Evolutionary conservation across 2,888 invertebrate genomes (phyloP).

Genomic region (Ecliptopera silaceata): DNA sequence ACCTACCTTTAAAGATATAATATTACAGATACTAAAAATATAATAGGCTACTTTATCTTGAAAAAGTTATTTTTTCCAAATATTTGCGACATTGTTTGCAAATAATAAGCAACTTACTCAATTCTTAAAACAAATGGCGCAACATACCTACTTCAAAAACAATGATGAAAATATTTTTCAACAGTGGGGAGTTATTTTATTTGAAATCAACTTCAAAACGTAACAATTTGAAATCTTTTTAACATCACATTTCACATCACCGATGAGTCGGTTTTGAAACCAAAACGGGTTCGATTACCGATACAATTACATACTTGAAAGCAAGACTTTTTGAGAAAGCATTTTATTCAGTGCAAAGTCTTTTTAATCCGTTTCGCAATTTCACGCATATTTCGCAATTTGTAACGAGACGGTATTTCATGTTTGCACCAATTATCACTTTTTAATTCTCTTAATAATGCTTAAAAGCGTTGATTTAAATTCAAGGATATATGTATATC

Average conservation of each 20-base stretch:
- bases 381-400: slow-evolving; percentile 28
- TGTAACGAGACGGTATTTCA: slow-evolving; percentile 17
- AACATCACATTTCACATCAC: slow-evolving; percentile 20
- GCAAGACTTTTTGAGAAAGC: slow-evolving; percentile 34
- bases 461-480: slow-evolving; percentile 4
- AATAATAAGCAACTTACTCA: not conserved
- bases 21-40: too few relatives aligned
- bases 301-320: slow-evolving; percentile 29
- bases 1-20: too few relatives aligned
- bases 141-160: not conserved
- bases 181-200: not conserved
- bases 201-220: not conserved
- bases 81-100: not conserved
- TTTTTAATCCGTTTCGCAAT: slow-evolving; percentile 27
- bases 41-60: not conserved
- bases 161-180: not conserved
- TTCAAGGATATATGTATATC: slow-evolving; percentile 22
- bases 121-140: not conserved
- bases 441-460: slow-evolving; percentile 9
- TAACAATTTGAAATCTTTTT: not conserved
- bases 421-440: slow-evolving; percentile 10
- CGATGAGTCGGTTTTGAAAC: slow-evolving; percentile 27
- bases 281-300: slow-evolving; percentile 25
- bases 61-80: not conserved
- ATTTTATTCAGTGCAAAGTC: slow-evolving; percentile 29